Evolutionary conservation across 2,888 invertebrate genomes (phyloP).

Genomic region (Cantharis nigra): DNA sequence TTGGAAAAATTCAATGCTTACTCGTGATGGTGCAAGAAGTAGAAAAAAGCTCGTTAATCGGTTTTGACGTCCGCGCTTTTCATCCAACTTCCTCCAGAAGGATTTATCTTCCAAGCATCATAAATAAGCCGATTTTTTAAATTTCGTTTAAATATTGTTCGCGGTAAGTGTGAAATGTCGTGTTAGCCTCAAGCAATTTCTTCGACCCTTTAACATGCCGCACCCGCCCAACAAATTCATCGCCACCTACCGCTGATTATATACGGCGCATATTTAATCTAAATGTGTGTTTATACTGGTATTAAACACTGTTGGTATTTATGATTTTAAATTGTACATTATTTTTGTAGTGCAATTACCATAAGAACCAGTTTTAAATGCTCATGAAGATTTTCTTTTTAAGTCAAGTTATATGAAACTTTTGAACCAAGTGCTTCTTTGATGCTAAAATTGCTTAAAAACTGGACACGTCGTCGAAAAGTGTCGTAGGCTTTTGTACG

Average conservation of each 20-base stretch:
- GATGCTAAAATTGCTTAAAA: background rate
- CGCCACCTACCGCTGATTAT: conserved; percentile 29
- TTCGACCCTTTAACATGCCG: conserved; percentile 29
- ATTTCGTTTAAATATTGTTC: conserved; percentile 19
- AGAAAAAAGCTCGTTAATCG: background rate
- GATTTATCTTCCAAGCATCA: conserved; percentile 17
- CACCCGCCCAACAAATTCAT: conserved; percentile 30
- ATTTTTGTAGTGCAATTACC: background rate
- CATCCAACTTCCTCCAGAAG: conserved; percentile 6
- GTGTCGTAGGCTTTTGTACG: background rate
- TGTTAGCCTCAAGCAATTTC: conserved; percentile 18
- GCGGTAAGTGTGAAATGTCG: conserved; percentile 32
- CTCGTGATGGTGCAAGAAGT: background rate
- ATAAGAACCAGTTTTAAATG: background rate
- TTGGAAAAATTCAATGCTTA: background rate
- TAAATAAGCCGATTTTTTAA: conserved; percentile 25
- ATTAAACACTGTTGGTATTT: conserved; percentile 19
- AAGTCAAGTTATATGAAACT: background rate
- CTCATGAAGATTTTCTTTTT: background rate
- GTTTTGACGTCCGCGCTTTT: background rate
- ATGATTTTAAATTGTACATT: conserved; percentile 10
- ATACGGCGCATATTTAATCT: conserved; percentile 17
- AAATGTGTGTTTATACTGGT: conserved; percentile 16
- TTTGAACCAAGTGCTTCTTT: too few species aligned
- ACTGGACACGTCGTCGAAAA: background rate